Evolutionary conservation across 2,888 invertebrate species (phyloP).

Genomic region (Ennomos erosarius): DNA sequence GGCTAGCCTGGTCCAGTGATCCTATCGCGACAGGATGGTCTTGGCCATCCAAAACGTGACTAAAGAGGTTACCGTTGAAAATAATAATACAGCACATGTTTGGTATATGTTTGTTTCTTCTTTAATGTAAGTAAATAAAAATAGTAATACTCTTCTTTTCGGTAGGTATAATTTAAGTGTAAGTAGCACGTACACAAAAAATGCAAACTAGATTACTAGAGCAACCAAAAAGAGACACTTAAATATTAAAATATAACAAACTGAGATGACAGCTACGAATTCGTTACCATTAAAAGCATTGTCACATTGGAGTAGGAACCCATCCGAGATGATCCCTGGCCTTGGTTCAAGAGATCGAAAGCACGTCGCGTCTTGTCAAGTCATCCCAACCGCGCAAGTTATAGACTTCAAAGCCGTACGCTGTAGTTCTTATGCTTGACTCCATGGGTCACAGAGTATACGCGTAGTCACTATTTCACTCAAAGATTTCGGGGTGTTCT

Average conservation of each 20-base stretch:
- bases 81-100: no score
- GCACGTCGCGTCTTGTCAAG: background rate
- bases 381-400: background rate
- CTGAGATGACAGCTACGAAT: no score
- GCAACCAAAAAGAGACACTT: background rate
- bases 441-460: background rate
- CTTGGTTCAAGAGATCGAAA: background rate
- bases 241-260: no score
- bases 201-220: background rate
- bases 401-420: background rate
- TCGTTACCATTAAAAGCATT: no score
- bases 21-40: no score
- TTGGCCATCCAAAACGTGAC: no score
- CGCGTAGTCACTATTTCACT: constrained; percentile 39
- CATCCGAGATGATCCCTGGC: no score
- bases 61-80: no score
- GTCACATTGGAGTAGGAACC: no score
- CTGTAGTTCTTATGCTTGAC: background rate
- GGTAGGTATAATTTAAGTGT: background rate
- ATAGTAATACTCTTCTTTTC: constrained; percentile 11
- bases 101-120: no score
- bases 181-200: constrained; percentile 1
- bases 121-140: background rate
- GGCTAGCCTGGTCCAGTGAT: no score
- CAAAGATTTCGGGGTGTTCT: constrained; percentile 68